phyloP scores from a whole-genome alignment of 2,797 vertebrate genomes.

The Coreius guichenoti region DNA sequence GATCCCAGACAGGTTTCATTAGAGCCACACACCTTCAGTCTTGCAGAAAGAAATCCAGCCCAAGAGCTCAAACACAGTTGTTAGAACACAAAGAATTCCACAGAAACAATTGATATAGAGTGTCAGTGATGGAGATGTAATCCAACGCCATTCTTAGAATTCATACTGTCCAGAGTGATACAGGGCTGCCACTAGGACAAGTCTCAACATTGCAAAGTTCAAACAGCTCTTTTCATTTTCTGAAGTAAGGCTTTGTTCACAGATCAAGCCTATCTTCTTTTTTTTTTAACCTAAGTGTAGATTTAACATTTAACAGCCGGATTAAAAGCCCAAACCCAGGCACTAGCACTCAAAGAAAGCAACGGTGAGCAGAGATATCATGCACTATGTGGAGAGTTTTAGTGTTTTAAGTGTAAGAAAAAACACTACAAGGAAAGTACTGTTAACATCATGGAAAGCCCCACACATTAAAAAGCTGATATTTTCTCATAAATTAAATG shows the following conservation, averaged over 20 bases:
- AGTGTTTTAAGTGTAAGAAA: conserved; percentile 24
- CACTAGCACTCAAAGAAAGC: conserved; percentile 79
- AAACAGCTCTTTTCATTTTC: conserved; percentile 82
- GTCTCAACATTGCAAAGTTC: conserved; percentile 82
- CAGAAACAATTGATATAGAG: conserved; percentile 84
- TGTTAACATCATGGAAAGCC: conserved; percentile 41
- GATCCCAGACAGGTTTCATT: conserved; percentile 73
- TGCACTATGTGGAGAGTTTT: conserved; percentile 29
- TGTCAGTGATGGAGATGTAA: conserved; percentile 85
- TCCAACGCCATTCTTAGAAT: conserved; percentile 85
- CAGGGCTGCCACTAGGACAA: conserved; percentile 77
- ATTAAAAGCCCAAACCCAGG: conserved; percentile 84
- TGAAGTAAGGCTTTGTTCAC: conserved; percentile 83
- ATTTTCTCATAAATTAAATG: background rate
- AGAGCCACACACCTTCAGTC: conserved; percentile 73
- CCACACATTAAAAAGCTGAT: background rate
- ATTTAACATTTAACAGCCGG: conserved; percentile 82
- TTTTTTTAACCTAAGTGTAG: conserved; percentile 73
- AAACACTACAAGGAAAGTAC: conserved; percentile 36
- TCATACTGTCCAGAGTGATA: conserved; percentile 83
- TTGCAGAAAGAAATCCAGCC: conserved; percentile 70
- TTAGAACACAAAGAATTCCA: conserved; percentile 86
- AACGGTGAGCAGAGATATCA: conserved; percentile 67
- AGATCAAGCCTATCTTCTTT: conserved; percentile 78
- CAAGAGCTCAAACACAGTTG: conserved; percentile 83